Conservation (phyloP, 2,888 invertebrate genomes). For the Drosophila anomalata region DNA sequence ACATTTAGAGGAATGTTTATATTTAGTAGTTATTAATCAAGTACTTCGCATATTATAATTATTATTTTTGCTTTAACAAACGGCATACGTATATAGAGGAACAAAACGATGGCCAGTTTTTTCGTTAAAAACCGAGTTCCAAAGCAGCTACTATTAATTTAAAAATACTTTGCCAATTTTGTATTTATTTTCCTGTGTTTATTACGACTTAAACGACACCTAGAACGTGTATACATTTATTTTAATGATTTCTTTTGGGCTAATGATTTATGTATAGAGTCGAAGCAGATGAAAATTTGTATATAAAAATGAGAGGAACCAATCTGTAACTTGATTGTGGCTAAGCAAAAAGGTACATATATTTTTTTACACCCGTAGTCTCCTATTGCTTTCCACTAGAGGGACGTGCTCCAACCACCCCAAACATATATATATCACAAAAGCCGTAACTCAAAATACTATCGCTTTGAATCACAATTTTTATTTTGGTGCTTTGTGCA, state of each 20-base stretch:
- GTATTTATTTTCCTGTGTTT: slow-evolving; percentile 66
- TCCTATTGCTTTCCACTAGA: slow-evolving; percentile 64
- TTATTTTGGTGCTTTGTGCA: slow-evolving; percentile 37
- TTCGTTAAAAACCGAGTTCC: slow-evolving; percentile 32
- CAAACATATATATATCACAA: slow-evolving; percentile 38
- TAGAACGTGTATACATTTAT: slow-evolving; percentile 23
- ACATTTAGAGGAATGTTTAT: slow-evolving; percentile 74
- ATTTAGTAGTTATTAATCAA: slow-evolving; percentile 72
- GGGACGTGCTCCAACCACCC: slow-evolving; percentile 5
- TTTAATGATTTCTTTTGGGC: slow-evolving; percentile 41
- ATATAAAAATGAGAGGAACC: slow-evolving; percentile 47
- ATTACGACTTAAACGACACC: slow-evolving; percentile 46
- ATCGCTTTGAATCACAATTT: slow-evolving; percentile 25
- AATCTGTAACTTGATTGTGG: slow-evolving; percentile 41
- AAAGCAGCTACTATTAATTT: slow-evolving; percentile 55
- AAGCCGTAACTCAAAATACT: slow-evolving; percentile 31
- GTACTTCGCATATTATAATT: slow-evolving; percentile 49
- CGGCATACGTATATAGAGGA: slow-evolving; percentile 24
- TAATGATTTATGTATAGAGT: slow-evolving; percentile 36
- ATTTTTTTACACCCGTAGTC: slow-evolving; percentile 65
- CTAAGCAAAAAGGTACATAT: slow-evolving; percentile 56
- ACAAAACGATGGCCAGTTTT: slow-evolving; percentile 37
- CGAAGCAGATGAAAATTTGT: slow-evolving; percentile 48
- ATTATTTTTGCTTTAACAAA: slow-evolving; percentile 50
- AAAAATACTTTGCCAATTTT: slow-evolving; percentile 65